phyloP scores from a whole-genome alignment of 35 echinoderm and acorn worm species.

The Nesometra sesokonis region DNA sequence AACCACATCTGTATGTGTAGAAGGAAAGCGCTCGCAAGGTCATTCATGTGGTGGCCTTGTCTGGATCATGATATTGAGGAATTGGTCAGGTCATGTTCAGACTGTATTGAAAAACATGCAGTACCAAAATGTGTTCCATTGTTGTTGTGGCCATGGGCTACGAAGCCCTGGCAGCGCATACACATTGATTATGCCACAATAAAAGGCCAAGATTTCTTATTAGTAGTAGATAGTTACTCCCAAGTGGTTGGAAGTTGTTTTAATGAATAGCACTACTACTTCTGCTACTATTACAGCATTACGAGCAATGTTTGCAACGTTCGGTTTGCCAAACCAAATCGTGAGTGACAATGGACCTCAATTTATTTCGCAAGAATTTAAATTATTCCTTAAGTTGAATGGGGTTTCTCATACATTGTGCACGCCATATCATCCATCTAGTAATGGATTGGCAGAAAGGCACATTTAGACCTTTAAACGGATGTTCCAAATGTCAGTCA shows the following conservation, averaged over 20 bases:
- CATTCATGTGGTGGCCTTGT: slow-evolving; percentile 11
- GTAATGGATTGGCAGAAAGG: too few species aligned
- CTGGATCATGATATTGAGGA: slow-evolving; percentile 8
- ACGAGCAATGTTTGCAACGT: slow-evolving; percentile 14
- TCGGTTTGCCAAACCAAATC: slow-evolving; percentile 32
- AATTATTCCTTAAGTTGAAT: not conserved
- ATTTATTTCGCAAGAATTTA: too few species aligned
- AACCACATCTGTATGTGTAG: not conserved
- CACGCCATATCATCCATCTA: slow-evolving; percentile 17
- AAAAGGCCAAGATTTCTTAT: slow-evolving; percentile 22
- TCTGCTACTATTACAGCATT: slow-evolving; percentile 24
- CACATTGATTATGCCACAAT: slow-evolving; percentile 12
- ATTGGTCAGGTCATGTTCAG: not conserved
- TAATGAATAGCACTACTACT: slow-evolving; percentile 32
- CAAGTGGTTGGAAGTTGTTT: slow-evolving; percentile 49
- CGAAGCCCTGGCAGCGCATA: slow-evolving; percentile 15
- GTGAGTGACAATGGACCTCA: slow-evolving; percentile 43
- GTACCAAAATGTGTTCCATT: too few species aligned
- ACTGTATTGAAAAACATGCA: slow-evolving; percentile 4
- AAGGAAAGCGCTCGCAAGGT: slow-evolving; percentile 12
- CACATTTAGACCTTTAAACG: not conserved
- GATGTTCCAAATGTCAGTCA: too few species aligned
- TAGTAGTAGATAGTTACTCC: too few species aligned
- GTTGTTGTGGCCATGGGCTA: slow-evolving; percentile 29
- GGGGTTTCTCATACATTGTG: slow-evolving; percentile 6